Evolutionary conservation across 2,888 invertebrate genomes (phyloP), one percentile per base, ranked within the genome.

Genomic region (Eueremaeus valkanovi): DNA sequence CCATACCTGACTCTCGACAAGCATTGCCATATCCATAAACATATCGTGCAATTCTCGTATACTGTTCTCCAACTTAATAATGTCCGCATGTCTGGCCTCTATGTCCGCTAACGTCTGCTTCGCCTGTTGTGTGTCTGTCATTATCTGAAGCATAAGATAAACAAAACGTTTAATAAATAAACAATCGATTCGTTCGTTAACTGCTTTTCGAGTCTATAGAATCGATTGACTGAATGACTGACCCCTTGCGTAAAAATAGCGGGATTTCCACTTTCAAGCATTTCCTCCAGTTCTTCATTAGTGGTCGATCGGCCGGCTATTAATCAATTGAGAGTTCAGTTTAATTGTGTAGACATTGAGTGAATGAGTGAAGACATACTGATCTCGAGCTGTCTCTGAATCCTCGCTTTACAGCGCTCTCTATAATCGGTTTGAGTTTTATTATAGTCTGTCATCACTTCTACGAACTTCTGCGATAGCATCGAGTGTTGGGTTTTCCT

Each of bases 11-110:
- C 94, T 96, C 86, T 99, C 99, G 82, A 99, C 98, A 82, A 99
- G 88, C 96, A 98, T 97, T 81, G 99, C 99, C 99, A 99, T 99
- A 86, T 99, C 99, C 95, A 99, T 97, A 86, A 99, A 99, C 99
- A 99, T 99, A 87, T 99, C 99, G 86, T 99, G 99, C 79, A 99
- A 89, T 87, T 99, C 99, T 85, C 96, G 90, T 87, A 99, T 99
- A 83, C 96, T 96, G 82, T 92, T 97, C 88, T 99, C 99, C 87
- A 99, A 87, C 86, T 99, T 99, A 86, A 99, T 96, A 86, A 99
- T 99, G 87, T 99, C 99, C 80, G 95, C 95, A 86, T 99, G 99
- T 81, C 99, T 89, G 80, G 98, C 98, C 87, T 99, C 98, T 83
- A 99, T 99, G 86, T 99, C 99, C 74, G 97, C 98, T 83, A 99